A percentile compares a stretch with the other conserved stretches of the same genome.
Evolutionary conservation across 2,113 vertebrate genomes (phyloP).

Genomic region (Piliocolobus tephrosceles): DNA sequence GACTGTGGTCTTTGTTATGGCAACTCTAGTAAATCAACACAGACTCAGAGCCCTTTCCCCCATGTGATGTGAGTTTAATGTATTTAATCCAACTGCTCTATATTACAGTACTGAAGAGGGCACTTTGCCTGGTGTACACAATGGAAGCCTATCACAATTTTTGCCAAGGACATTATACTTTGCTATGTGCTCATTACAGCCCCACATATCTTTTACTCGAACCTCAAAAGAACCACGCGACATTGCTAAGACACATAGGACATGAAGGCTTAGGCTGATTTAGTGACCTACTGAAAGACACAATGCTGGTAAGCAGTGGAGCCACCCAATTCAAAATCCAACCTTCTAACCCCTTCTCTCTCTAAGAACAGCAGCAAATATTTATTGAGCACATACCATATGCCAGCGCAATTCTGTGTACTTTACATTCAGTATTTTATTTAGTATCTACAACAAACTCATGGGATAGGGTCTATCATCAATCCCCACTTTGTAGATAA

Average conservation of each 20-base stretch:
- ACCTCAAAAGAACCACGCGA: background rate
- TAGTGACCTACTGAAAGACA: background rate
- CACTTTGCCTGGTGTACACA: background rate
- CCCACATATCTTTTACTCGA: background rate
- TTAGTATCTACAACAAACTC: background rate
- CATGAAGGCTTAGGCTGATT: background rate
- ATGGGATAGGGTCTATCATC: background rate
- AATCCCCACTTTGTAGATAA: background rate
- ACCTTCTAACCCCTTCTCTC: background rate
- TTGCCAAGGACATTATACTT: background rate
- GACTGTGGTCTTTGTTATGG: background rate
- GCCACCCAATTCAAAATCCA: background rate
- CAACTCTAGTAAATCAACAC: background rate
- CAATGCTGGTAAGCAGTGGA: background rate
- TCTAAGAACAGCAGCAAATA: background rate
- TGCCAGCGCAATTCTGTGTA: background rate
- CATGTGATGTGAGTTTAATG: background rate
- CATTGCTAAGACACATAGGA: background rate
- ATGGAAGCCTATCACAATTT: background rate
- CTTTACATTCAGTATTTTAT: background rate
- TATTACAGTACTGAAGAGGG: background rate
- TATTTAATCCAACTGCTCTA: background rate
- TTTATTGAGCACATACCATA: background rate
- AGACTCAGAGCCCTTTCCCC: background rate
- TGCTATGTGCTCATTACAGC: background rate